phyloP scores from a whole-genome alignment of 2,888 invertebrate species.

The Smittia aterrima region DNA sequence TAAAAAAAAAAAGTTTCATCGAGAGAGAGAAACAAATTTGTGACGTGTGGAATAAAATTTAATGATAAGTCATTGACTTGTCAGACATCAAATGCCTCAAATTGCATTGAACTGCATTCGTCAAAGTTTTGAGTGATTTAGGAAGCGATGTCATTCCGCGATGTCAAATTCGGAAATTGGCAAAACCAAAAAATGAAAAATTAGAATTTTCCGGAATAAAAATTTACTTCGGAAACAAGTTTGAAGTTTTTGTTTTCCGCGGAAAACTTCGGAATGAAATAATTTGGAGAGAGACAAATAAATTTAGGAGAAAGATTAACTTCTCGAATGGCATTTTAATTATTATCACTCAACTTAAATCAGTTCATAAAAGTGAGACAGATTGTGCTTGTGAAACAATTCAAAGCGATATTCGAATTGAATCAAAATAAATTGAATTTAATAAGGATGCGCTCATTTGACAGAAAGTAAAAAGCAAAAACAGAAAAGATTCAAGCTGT shows the following conservation, averaged over 20 bases:
- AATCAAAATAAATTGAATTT: slow-evolving; percentile 40
- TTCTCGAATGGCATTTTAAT: background rate
- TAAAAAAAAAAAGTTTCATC: no score
- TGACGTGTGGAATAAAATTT: no score
- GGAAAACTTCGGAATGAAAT: background rate
- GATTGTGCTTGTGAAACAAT: slow-evolving; percentile 33
- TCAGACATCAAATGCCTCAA: no score
- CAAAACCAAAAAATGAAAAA: background rate
- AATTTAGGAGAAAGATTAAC: background rate
- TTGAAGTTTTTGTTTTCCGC: background rate
- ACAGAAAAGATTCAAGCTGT: slow-evolving; percentile 1
- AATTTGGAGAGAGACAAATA: background rate
- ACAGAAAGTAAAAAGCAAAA: slow-evolving; percentile 10
- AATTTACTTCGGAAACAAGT: background rate
- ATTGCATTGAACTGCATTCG: no score
- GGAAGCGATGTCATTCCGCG: no score
- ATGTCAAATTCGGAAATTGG: no score
- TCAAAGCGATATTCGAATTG: slow-evolving; percentile 36
- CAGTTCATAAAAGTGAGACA: background rate
- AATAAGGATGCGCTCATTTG: slow-evolving; percentile 42
- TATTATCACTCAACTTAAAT: background rate
- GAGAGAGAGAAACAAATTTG: no score
- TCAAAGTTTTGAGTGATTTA: no score
- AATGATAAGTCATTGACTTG: no score
- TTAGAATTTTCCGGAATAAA: background rate